Base-by-base conservation (phyloP, 2,888 invertebrate species). In the Volucella zonaria region DNA sequence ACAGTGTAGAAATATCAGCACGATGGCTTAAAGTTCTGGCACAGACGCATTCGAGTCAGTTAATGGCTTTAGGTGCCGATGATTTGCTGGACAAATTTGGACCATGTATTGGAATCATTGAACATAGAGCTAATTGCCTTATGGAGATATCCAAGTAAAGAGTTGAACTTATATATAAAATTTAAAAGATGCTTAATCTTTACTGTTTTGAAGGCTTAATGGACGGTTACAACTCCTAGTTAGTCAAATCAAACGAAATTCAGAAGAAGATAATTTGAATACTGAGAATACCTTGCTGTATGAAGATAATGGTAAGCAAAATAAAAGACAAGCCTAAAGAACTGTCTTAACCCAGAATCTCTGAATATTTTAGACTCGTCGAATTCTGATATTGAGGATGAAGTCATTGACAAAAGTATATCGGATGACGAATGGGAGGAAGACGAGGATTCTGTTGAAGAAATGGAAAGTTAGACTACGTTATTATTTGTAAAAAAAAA, bases 41-140 rank as follows among this genome's bases (percentile, higher is more conserved):
- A 0, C 89, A 90, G 75, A 91, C 90, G 43, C 92, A 92, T 80
- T 90, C 91, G 3, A 91, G 92, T 78, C 90, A 92, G 64, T 75
- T 92, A 56, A 90, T 92, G 90, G 91, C 92, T 11, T 87, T 91
- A 31, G 91, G 91, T 8, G 87, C 88, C 18, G 89, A 90, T 11
- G 91, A 92, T 64, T 87, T 92, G 43, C 87, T 90, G 2, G 88
- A 89, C 11, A 91, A 91, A 81, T 89, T 92, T 61, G 90, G 90
- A 23, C 88, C 91, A 1, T 90, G 91, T n/a, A 88, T 92, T 14
- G 92, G 92, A 38, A 89, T 92, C 38, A 91, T 92, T 45, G 91
- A 92, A 71, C 90, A 92, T 80, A 88, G 92, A 31, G 88, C 90
- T 56, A 89, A 89, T 67, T 91, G 91, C 54, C 87, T 92, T 6